These are phyloP conservation scores for Megaceryle torquata DNA, from an alignment of 2,113 vertebrate species.

Conservation along the genomic window DNA sequence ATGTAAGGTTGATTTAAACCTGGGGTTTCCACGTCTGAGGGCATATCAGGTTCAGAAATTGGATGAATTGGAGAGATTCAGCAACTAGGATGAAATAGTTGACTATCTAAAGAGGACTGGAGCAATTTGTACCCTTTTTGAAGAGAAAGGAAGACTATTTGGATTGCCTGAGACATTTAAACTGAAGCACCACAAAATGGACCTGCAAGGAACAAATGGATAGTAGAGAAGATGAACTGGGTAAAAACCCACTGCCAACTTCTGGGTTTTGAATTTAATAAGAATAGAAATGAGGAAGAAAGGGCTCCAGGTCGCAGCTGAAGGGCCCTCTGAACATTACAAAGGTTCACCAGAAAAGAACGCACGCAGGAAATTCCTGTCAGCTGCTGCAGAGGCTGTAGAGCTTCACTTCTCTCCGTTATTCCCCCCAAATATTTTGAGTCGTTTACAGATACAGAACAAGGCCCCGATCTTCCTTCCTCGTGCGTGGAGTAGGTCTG, in stretches of 20 bases:
- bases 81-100: neutral
- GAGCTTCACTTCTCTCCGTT: neutral
- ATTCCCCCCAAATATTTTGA: neutral
- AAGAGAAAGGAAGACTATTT: neutral
- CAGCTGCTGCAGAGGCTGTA: neutral
- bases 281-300: neutral
- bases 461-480: neutral
- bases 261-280: neutral
- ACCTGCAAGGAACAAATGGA: neutral
- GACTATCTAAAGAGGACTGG: neutral
- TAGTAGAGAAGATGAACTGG: neutral
- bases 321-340: neutral
- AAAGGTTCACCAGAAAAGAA: neutral
- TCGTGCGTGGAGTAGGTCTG: neutral
- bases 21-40: neutral
- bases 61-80: neutral
- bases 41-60: neutral
- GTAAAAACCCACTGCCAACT: neutral
- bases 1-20: neutral
- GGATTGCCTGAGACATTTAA: neutral
- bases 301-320: neutral
- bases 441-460: neutral
- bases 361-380: accelerated
- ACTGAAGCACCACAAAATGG: neutral
- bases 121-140: neutral